These are phyloP conservation scores for Bos taurus DNA, from an alignment of 2,113 vertebrate genomes.

Conservation along the genomic window ARS-UCD2.0 NC_037331.1:36898501-36899000, in stretches of 20 bases:
- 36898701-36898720: neutral
- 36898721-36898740: neutral
- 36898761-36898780: neutral
- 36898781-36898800: neutral
- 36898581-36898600: neutral
- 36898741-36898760: neutral
- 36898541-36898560: neutral
- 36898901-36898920: neutral
- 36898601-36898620: accelerated
- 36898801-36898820: neutral
- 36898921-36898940: neutral
- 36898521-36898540: neutral
- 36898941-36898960: neutral
- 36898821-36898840: neutral
- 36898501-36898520: neutral
- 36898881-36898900: neutral
- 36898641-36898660: neutral
- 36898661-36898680: neutral
- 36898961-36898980: neutral
- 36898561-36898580: neutral
- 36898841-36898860: neutral
- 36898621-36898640: neutral
- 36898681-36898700: neutral
- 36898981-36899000: neutral
- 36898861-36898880: neutral